Evolutionary conservation across 2,797 vertebrate genomes (phyloP).

Genomic region (Varecia variegata): DNA sequence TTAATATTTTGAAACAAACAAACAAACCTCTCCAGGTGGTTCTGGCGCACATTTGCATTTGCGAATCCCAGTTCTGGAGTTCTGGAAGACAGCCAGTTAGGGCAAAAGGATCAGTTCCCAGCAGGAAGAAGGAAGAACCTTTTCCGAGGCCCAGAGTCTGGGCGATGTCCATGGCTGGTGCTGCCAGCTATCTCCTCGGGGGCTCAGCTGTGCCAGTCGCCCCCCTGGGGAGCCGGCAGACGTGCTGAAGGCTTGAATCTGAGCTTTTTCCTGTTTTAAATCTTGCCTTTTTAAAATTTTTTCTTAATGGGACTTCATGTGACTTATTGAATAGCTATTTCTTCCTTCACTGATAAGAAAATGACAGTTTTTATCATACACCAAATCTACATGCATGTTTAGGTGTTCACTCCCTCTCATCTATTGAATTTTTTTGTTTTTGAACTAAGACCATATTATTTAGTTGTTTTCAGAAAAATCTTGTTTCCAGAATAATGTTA

Average conservation of each 20-base stretch:
- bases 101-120: neutral
- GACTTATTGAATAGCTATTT: neutral
- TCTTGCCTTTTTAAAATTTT: neutral
- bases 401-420: neutral
- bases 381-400: neutral
- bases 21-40: neutral
- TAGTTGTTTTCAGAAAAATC: neutral
- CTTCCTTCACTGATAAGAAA: neutral
- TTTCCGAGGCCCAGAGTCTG: neutral
- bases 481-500: neutral
- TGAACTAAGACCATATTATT: neutral
- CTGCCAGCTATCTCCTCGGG: neutral
- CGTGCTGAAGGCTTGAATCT: neutral
- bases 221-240: neutral
- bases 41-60: no score
- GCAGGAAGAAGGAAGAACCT: neutral
- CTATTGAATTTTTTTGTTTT: neutral
- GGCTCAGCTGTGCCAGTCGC: no score
- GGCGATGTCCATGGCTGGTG: neutral
- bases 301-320: neutral
- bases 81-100: neutral
- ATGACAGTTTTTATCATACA: neutral
- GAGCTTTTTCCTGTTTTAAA: neutral
- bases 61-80: neutral
- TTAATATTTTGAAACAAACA: neutral